Evolutionary conservation across 2,888 invertebrate genomes (phyloP).

Genomic region (Allophyes oxyacanthae): DNA sequence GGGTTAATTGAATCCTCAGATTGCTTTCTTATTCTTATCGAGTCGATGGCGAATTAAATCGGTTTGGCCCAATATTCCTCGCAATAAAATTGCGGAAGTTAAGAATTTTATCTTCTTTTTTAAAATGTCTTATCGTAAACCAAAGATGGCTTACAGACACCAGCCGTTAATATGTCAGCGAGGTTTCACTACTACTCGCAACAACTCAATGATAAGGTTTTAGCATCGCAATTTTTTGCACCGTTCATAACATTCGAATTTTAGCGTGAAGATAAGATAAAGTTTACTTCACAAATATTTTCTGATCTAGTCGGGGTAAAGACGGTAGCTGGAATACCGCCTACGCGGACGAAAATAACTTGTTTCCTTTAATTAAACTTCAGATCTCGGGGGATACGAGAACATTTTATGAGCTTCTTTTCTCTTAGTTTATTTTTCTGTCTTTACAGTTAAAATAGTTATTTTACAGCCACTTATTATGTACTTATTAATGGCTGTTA

Average conservation of each 20-base stretch:
- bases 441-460: background rate
- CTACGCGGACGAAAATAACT: constrained; percentile 35
- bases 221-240: constrained; percentile 9
- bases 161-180: too few species aligned
- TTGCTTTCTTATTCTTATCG: too few species aligned
- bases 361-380: constrained; percentile 44
- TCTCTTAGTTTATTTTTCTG: constrained; percentile 23
- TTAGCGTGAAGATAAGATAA: constrained; percentile 16
- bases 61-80: too few species aligned
- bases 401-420: constrained; percentile 21
- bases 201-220: background rate
- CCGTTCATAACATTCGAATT: constrained; percentile 1
- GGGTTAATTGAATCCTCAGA: too few species aligned
- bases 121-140: too few species aligned
- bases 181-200: background rate
- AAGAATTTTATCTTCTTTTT: too few species aligned
- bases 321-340: constrained; percentile 11
- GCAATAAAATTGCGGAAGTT: too few species aligned
- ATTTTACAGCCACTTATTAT: background rate
- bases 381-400: constrained; percentile 28
- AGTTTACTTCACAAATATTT: constrained; percentile 5
- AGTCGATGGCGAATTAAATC: too few species aligned
- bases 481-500: too few species aligned
- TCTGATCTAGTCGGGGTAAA: constrained; percentile 3
- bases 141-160: too few species aligned